These are phyloP conservation scores for Nemopilema nomurai DNA, from an alignment of 30 jellyfish, hydroid and myxozoan species.

Conservation along the genomic window DNA sequence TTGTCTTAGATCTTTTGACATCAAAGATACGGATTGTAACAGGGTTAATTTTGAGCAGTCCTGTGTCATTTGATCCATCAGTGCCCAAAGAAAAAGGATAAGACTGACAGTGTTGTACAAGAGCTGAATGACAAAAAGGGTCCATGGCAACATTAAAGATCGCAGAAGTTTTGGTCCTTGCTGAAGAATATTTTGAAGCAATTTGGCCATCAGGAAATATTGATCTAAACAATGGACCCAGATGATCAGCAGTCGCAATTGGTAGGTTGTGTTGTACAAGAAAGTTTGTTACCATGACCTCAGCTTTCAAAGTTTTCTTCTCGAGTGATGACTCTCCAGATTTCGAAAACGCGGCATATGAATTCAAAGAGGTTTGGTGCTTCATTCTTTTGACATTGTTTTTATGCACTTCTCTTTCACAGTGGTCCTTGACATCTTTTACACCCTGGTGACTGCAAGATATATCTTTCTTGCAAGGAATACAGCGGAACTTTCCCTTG, in stretches of 20 bases:
- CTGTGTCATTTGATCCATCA: slow-evolving; percentile 89
- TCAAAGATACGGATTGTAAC: slow-evolving; percentile 60
- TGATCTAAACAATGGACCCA: slow-evolving; percentile 47
- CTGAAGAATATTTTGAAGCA: slow-evolving; percentile 55
- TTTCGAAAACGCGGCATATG: slow-evolving; percentile 2
- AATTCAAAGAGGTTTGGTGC: slow-evolving; percentile 24
- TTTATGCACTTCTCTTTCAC: slow-evolving; percentile 34
- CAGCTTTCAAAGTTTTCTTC: slow-evolving; percentile 39
- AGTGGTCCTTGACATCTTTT: slow-evolving; percentile 65
- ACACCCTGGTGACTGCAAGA: slow-evolving; percentile 73
- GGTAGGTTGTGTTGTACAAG: slow-evolving; percentile 68
- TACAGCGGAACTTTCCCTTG: slow-evolving; percentile 45
- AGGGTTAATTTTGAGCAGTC: slow-evolving; percentile 72
- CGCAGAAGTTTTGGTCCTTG: slow-evolving; percentile 61
- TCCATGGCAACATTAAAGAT: slow-evolving; percentile 51
- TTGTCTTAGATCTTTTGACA: slow-evolving; percentile 43
- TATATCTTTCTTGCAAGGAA: slow-evolving; percentile 56
- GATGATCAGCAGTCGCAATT: slow-evolving; percentile 66
- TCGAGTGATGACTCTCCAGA: slow-evolving; percentile 24
- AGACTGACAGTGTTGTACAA: slow-evolving; percentile 44
- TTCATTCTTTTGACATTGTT: slow-evolving; percentile 18
- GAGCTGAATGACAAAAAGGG: slow-evolving; percentile 43
- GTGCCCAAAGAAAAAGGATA: slow-evolving; percentile 64
- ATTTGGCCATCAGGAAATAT: slow-evolving; percentile 67
- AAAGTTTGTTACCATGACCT: slow-evolving; percentile 68